Conservation (phyloP, 2,888 invertebrate species). For the Papilio protenor region DNA sequence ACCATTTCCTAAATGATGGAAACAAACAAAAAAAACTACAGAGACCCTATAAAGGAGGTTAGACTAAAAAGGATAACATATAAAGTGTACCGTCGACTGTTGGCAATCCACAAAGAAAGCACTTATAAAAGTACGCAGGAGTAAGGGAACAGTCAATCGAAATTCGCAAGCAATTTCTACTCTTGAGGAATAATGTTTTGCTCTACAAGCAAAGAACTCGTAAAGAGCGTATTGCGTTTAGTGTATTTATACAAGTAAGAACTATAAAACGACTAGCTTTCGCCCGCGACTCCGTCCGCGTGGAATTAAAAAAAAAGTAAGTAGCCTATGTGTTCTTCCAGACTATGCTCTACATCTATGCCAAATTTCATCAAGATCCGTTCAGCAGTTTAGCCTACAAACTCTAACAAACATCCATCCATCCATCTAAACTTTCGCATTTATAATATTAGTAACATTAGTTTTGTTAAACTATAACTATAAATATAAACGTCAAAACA, state of each 20-base stretch:
- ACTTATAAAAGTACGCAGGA: slow-evolving; percentile 72
- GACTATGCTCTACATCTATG: too few species aligned
- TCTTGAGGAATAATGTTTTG: slow-evolving; percentile 30
- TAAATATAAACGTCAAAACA: too few species aligned
- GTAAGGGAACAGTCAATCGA: slow-evolving; percentile 70
- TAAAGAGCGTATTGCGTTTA: slow-evolving; percentile 1
- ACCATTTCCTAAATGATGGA: slow-evolving; percentile 43
- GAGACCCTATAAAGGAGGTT: slow-evolving; percentile 65
- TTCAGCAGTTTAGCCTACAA: too few species aligned
- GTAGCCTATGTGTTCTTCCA: too few species aligned
- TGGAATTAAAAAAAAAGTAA: too few species aligned
- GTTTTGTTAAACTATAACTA: too few species aligned
- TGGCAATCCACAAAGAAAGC: slow-evolving; percentile 82
- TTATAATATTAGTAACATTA: too few species aligned
- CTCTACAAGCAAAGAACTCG: slow-evolving; percentile 16
- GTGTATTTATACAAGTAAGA: background rate
- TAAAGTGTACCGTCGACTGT: slow-evolving; percentile 75
- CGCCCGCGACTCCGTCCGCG: too few species aligned
- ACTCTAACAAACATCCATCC: too few species aligned
- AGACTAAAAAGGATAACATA: slow-evolving; percentile 79
- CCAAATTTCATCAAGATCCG: too few species aligned
- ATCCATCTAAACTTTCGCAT: too few species aligned
- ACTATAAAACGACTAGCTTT: background rate
- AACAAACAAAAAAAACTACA: slow-evolving; percentile 60
- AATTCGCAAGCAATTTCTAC: slow-evolving; percentile 64